Evolutionary conservation across 2,888 invertebrate species (phyloP), one percentile per base, ranked within the genome.

Genomic region (Atethmia centrago): DNA sequence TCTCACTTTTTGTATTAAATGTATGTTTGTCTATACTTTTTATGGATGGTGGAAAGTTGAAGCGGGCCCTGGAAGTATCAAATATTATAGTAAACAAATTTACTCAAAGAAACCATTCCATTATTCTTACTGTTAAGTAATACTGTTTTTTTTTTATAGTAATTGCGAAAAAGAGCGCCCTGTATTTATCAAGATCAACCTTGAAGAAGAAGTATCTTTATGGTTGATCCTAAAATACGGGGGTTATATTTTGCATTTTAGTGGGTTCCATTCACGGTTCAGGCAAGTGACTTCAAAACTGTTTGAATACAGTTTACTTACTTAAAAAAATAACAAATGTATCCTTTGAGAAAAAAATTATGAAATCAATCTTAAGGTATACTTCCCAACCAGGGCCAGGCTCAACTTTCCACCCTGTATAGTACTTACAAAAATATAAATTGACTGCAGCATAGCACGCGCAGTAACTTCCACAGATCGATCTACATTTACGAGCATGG

Each of bases 1-100:
- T 55, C 28, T 40, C 65, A 55, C n/a, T 47, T 65, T 76, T 56
- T 49, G 5, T 42, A 25, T 31, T 68, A 31, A 45, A 31, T 31
- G n/a, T 42, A 42, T n/a, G 10, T 36, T 40, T 51, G 28, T 14
- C 3, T 36, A 25, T 49, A 10, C 9, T 28, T 28, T 28, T 8
- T n/a, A 31, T 0, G 21, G 4, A 42, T 0, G 1, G 0, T 42
- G 51, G 1, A 19, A 51, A 14, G 16, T 14, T 42, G 36, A 67
- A 51, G n/a, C 51, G 19, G 8, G 10, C n/a, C 12, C 12, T 67
- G 10, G 16, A 51, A 9, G 14, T 51, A 51, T 21, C 16, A 68
- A 36, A 64, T 25, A 36, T n/a, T 62, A 19, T 16, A 61, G 7
- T 45, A 8, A n/a, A 45, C 12, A n/a, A 61, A 31, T 31, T 16